Evolutionary conservation across 2,888 invertebrate species (phyloP), one percentile per base, ranked within the genome.

Genomic region (Lasioglossum pauxillum): DNA sequence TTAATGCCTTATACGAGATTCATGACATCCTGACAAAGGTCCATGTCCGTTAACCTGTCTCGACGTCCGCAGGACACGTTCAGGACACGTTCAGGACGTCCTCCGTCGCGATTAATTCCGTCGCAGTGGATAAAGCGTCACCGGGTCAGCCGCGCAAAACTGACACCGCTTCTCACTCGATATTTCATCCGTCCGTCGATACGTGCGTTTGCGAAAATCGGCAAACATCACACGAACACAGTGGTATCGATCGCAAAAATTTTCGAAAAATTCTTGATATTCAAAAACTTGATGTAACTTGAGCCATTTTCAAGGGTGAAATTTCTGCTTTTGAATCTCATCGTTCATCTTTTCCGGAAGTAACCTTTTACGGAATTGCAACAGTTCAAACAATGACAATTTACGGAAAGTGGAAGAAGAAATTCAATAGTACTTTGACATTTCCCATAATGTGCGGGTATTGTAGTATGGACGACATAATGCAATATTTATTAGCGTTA

Each of bases 61-160:
- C 27, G 64, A 16, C 31, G 64, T 27, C 31, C 64, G 64, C 31
- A 64, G 64, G 16, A 64, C 27, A 60, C 60, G 53, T 53, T 7
- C 49, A 49, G 49, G 49, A 49, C 23, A 60, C 12, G 44, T 27
- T 12, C 44, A 49, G 75, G 49, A 83, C 35, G n/a, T 75, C 19
- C 64, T n/a, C 53, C 10, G 53, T 73, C 67, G 67, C n/a, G 77
- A 82, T 84, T 77, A 84, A 84, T 82, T 67, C 46, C 44, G 75
- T 27, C 64, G 41, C 44, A 44, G 73, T 77, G 1, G 69, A 69
- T 81, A 46, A 69, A 73, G 73, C 73, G 73, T 49, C 78, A 82
- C 35, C 44, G 16, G 31, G 46, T 5, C 69, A 38, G 72, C 27
- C 57, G 41, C 19, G 69, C 7, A 69, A 78, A 78, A 16, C 49